phyloP scores from a whole-genome alignment of 2,888 invertebrate genomes.

The Entomobrya multifasciata region DNA sequence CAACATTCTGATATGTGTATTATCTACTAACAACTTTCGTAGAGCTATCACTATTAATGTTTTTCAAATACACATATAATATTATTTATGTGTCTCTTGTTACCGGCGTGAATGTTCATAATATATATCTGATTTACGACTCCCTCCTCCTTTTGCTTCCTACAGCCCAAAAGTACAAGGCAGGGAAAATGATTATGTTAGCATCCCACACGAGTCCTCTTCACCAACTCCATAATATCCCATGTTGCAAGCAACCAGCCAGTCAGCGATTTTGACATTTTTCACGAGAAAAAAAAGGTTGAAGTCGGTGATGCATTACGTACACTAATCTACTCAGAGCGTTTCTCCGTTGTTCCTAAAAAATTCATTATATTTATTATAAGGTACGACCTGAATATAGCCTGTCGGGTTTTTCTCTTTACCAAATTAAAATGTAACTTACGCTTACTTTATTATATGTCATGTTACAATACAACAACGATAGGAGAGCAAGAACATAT shows the following conservation, averaged over 20 bases:
- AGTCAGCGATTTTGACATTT: constrained; percentile 64
- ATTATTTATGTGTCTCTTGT: neutral
- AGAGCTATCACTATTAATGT: neutral
- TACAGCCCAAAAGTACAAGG: neutral
- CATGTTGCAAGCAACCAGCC: constrained; percentile 6
- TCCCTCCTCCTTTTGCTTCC: constrained; percentile 63
- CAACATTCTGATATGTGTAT: constrained; percentile 25
- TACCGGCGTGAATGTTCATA: neutral
- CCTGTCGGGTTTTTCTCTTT: constrained; percentile 30
- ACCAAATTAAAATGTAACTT: constrained; percentile 64
- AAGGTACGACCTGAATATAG: neutral
- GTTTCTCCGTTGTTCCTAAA: neutral
- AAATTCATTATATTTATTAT: constrained; percentile 35
- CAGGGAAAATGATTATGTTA: constrained; percentile 24
- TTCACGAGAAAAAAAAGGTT: constrained; percentile 56
- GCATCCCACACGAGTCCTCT: neutral
- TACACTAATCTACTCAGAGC: neutral
- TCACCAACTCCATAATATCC: neutral
- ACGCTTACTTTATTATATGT: constrained; percentile 1
- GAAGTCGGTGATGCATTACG: constrained; percentile 51
- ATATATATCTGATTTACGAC: constrained; percentile 46
- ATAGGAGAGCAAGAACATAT: neutral
- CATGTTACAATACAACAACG: neutral
- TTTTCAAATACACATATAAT: neutral
- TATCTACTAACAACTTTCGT: neutral